Evolutionary conservation across 2,113 vertebrate genomes (phyloP).

Genomic region (Baryphthengus martii): DNA sequence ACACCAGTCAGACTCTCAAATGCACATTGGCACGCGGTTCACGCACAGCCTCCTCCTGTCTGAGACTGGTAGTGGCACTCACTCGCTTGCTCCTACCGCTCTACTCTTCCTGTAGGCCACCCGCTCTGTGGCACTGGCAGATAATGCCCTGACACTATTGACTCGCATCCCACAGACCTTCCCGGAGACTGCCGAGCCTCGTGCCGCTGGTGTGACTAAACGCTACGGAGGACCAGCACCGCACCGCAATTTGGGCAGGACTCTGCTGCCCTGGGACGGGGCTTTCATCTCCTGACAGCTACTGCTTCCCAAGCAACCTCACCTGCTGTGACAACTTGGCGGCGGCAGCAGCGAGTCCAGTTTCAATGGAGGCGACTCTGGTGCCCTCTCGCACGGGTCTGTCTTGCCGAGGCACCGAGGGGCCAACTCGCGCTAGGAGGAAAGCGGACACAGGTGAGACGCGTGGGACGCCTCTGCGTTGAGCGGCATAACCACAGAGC

Average conservation of each 20-base stretch:
- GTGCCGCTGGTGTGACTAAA: neutral
- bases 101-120: fast-evolving
- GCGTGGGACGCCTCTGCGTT: fast-evolving
- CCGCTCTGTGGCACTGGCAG: fast-evolving
- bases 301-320: neutral
- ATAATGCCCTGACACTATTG: fast-evolving
- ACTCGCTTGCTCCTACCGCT: neutral
- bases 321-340: conserved; percentile 98
- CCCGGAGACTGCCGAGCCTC: neutral
- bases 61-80: neutral
- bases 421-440: conserved; percentile 88
- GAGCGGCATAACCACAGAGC: neutral
- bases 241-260: neutral
- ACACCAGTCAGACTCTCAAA: neutral
- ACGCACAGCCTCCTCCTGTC: neutral
- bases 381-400: conserved; percentile 95
- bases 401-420: conserved; percentile 93
- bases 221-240: neutral
- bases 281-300: neutral
- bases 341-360: conserved; percentile 90
- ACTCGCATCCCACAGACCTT: neutral
- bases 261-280: neutral
- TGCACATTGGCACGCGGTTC: neutral
- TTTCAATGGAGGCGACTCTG: conserved; percentile 96
- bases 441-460: conserved; percentile 18